A percentile compares a stretch with the other conserved stretches of the same genome.
Evolutionary conservation across 2,888 invertebrate genomes (phyloP).

Genomic region (Tuta absoluta): DNA sequence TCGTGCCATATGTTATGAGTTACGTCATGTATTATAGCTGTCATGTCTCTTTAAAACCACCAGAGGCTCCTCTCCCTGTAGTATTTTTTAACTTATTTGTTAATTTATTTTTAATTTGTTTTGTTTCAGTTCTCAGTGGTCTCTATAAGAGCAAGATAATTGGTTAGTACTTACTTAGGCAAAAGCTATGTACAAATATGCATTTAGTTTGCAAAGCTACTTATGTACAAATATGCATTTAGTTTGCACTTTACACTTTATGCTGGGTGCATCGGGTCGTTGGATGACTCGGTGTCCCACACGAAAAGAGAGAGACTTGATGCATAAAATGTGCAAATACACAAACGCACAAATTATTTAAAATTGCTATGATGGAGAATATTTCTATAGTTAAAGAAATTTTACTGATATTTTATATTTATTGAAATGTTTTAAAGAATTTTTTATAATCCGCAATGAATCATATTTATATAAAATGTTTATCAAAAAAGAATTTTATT

Average conservation of each 20-base stretch:
- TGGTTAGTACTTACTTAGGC: conserved; percentile 4
- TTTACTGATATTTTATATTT: too few relatives aligned
- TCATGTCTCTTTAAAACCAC: background rate
- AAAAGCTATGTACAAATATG: conserved; percentile 6
- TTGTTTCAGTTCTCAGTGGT: conserved; percentile 77
- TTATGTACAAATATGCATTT: background rate
- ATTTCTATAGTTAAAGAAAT: too few relatives aligned
- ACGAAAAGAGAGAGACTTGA: too few relatives aligned
- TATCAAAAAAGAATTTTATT: background rate
- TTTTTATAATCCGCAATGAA: too few relatives aligned
- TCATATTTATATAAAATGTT: background rate
- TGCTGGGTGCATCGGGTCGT: too few relatives aligned
- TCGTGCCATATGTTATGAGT: too few relatives aligned
- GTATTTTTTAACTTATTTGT: conserved; percentile 27
- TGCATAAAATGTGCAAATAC: background rate
- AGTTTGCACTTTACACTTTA: background rate
- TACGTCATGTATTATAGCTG: too few relatives aligned
- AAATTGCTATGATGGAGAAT: too few relatives aligned
- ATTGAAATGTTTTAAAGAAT: too few relatives aligned
- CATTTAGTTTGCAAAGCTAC: background rate
- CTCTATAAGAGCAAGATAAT: conserved; percentile 56
- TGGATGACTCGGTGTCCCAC: too few relatives aligned
- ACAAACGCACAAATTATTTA: conserved; percentile 4
- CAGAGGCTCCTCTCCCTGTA: background rate
- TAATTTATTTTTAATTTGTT: conserved; percentile 43